A percentile compares a stretch with the other conserved stretches of the same genome.
Conservation (phyloP, 2,797 vertebrate genomes). For the Remorina albescens region DNA sequence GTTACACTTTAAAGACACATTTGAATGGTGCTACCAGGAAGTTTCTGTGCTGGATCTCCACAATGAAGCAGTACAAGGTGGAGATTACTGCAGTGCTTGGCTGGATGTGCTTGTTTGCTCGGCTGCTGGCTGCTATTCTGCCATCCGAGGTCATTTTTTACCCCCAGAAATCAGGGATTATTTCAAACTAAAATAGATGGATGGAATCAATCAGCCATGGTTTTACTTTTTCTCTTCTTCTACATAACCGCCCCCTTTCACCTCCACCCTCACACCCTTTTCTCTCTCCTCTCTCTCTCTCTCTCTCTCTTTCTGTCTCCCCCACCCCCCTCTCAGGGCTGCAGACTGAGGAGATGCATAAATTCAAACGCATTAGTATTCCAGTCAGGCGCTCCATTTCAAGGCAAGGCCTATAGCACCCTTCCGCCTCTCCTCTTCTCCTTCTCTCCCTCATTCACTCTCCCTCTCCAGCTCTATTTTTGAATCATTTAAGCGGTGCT, state of each 20-base stretch:
- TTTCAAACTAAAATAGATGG: constrained; percentile 76
- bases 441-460: constrained; percentile 61
- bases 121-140: constrained; percentile 50
- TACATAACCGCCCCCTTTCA: constrained; percentile 72
- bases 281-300: constrained; percentile 18
- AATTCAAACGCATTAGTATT: constrained; percentile 88
- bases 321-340: constrained; percentile 81
- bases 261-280: constrained; percentile 75
- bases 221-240: constrained; percentile 75
- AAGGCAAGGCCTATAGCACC: constrained; percentile 83
- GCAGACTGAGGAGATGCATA: constrained; percentile 88
- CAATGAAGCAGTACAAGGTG: constrained; percentile 33
- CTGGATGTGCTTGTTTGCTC: constrained; percentile 62
- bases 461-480: constrained; percentile 75
- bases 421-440: constrained; percentile 71
- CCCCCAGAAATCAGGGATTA: constrained; percentile 66
- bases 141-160: constrained; percentile 36
- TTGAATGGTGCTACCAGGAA: neutral
- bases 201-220: constrained; percentile 81
- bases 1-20: constrained; percentile 49
- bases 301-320: constrained; percentile 57
- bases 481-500: constrained; percentile 73
- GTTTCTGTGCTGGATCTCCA: constrained; percentile 28
- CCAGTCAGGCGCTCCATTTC: constrained; percentile 86
- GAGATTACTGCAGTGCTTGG: constrained; percentile 63